Evolutionary conservation across 2,888 invertebrate species (phyloP).

Genomic region (Hybos culiciformis): DNA sequence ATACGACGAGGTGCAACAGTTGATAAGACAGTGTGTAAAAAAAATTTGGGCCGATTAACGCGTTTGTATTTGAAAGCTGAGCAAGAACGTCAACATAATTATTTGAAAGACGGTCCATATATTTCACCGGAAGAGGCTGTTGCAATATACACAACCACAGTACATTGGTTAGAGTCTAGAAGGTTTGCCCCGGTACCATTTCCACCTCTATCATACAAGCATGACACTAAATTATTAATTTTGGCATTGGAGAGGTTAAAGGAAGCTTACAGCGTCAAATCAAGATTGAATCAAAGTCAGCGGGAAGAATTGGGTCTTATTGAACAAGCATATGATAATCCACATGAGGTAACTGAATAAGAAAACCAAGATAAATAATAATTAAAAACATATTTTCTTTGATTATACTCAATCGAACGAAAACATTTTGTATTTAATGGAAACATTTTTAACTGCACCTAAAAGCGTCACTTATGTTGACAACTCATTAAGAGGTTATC

Average conservation of each 20-base stretch:
- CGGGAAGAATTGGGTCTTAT: conserved; percentile 96
- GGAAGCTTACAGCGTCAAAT: conserved; percentile 97
- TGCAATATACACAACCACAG: conserved; percentile 98
- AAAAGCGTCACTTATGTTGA: too few species aligned
- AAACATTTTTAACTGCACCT: too few species aligned
- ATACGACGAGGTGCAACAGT: conserved; percentile 99
- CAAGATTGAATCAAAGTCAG: conserved; percentile 94
- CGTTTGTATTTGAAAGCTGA: conserved; percentile 94
- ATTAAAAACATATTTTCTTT: too few species aligned
- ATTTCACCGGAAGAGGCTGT: conserved; percentile 99
- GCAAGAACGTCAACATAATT: conserved; percentile 98
- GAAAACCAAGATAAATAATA: too few species aligned
- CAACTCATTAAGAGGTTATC: too few species aligned
- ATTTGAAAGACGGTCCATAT: conserved; percentile 98
- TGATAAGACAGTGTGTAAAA: conserved; percentile 99
- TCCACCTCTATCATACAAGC: conserved; percentile 97
- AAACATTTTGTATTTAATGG: too few species aligned
- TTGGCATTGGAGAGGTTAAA: conserved; percentile 91
- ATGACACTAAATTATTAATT: conserved; percentile 96
- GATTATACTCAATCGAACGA: too few species aligned
- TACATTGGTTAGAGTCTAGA: conserved; percentile 98
- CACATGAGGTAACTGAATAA: too few species aligned
- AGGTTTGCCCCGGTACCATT: conserved; percentile 99
- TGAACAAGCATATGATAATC: conserved; percentile 99
- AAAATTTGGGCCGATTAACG: conserved; percentile 96